Base-by-base conservation (phyloP, 1,140 invertebrate species). In the Drosophila arawakana region DNA sequence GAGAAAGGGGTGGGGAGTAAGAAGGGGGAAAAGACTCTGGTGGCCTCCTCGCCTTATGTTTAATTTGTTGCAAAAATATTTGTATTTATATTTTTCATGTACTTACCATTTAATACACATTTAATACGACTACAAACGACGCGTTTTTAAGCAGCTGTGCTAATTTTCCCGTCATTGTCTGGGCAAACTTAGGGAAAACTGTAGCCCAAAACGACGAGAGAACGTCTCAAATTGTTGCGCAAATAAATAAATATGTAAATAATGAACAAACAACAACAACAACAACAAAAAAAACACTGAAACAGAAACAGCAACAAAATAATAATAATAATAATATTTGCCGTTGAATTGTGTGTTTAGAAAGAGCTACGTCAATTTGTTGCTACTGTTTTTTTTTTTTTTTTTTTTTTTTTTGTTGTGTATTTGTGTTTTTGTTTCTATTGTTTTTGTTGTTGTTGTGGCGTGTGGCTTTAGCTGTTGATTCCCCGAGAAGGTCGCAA, bases 41-140 rank as follows among this genome's bases (percentile, higher is more conserved):
- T 60, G 39, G 46, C 60, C 54, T 63, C 57, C 39, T 34, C 71
- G 41, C 30, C 47, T 50, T 65, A 60, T 81, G 74, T 72, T 85
- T 72, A 69, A 78, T 85, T 81, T 77, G 69, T 85, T 85, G 81
- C 78, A 81, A 86, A 70, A 86, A 85, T 85, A 85, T 85, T 85
- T 78, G 66, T 78, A 50, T 75, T 81, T 83, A 67, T 73, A 68
- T 67, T 83, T 83, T 76, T 80, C 80, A 83, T 75, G 65, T 67
- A 83, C 76, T 80, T 80, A 78, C 73, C 63, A 76, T 83, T 83
- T 83, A 80, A 77, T 84, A 73, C 65, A 66, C 49, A 80, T 70
- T 80, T 43, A 70, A 75, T 69, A 37, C 37, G 59, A 49, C 61
- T 70, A 34, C 21, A 69, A 30, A 50, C 35, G 10, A 35, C 18